Evolutionary conservation across 2,113 vertebrate genomes (phyloP), one percentile per base, ranked within the genome.

Genomic region (Pelecanoides urinatrix): DNA sequence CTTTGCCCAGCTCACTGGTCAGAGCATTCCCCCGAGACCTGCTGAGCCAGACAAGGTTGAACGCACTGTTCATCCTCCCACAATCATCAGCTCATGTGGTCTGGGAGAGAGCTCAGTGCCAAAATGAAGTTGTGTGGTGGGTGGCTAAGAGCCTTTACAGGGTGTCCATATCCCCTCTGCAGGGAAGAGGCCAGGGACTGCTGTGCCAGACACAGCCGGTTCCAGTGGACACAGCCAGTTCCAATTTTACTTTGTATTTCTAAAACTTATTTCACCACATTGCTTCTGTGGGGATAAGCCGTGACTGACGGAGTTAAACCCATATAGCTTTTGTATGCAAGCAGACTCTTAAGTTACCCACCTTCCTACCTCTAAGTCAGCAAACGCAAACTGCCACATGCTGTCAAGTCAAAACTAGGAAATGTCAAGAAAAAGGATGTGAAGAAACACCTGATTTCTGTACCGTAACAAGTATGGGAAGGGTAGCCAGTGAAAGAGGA

Each of bases 131-230:
- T 2, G 0, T 47, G 27, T 16, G 15, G 19, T 19, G 29, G 20
- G 16, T 30, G 38, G 22, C 16, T 59, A n/a, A 75, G 19, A n/a
- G 8, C 18, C 34, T 47, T 62, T 20, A 47, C 0, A 1, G 2
- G 2, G 5, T 55, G 29, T 30, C 16, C 20, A 18, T 16, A 19
- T 75, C 18, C 34, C 4, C 16, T 52, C 32, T 59, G 32, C 6
- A 3, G 8, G 8, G 32, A 34, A 58, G 12, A 13, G 5, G 20
- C 11, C 1, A 16, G 14, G 26, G 42, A 9, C 25, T 44, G 29
- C 11, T 2, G 0, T 40, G 29, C 8, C 0, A 2, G 47, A 23
- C 29, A 47, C 23, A 52, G 20, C 5, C 2, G 1, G 25, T 70
- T 34, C 42, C 29, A 52, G 20, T 40, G 38, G 38, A 40, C 38